Conservation (phyloP, 1,140 invertebrate genomes). For the Drosophila elegans region DNA sequence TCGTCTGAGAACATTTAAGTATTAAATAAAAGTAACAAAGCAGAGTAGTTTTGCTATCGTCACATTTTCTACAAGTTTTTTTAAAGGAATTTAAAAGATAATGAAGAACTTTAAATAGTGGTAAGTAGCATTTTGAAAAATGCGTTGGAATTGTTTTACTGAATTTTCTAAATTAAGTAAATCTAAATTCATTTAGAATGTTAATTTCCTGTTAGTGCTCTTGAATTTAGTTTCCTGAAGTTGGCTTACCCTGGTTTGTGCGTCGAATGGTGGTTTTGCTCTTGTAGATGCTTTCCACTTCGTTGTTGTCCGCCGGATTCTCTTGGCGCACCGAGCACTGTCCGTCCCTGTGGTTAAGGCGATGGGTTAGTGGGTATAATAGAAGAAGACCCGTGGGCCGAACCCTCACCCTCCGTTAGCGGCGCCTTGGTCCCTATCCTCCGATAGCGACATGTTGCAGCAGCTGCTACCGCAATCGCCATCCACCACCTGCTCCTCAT, state of each 20-base stretch:
- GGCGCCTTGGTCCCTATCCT: constrained; percentile 4
- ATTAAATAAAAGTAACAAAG: no score
- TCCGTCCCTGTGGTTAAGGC: background rate
- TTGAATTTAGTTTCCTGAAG: background rate
- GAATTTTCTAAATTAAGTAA: no score
- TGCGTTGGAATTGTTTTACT: no score
- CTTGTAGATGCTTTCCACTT: constrained; percentile 55
- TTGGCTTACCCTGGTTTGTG: constrained; percentile 50
- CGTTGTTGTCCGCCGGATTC: background rate
- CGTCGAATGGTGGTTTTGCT: constrained; percentile 72
- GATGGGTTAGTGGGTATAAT: background rate
- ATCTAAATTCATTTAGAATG: no score
- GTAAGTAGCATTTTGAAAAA: no score
- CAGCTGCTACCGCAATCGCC: constrained; percentile 19
- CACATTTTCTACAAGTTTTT: no score
- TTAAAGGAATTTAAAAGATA: no score
- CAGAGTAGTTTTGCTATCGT: no score
- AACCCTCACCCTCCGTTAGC: constrained; percentile 5
- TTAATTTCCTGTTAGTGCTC: no score
- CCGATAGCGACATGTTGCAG: constrained; percentile 9
- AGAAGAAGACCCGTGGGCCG: rapidly evolving
- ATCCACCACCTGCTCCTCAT: constrained; percentile 10
- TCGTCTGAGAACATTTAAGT: no score
- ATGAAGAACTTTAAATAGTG: no score
- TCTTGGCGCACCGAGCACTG: background rate